Percentiles rank a stretch among this genome's conserved stretches.
Evolutionary conservation across 2,888 invertebrate genomes (phyloP).

Genomic region (Drosophila cognata): DNA sequence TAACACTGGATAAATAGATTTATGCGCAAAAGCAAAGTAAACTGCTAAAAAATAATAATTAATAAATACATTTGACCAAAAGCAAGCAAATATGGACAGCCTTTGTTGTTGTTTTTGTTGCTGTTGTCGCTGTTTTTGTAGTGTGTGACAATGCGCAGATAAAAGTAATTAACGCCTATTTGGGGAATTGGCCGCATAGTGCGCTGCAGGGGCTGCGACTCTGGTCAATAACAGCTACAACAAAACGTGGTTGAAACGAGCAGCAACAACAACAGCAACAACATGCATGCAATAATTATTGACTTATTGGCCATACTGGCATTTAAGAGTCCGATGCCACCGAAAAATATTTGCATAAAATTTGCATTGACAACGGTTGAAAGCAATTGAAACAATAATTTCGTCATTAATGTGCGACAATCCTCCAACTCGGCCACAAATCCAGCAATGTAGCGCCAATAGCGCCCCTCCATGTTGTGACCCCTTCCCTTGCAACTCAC

Average conservation of each 20-base stretch:
- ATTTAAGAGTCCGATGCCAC: slow-evolving; percentile 60
- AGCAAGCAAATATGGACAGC: slow-evolving; percentile 20
- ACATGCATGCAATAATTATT: slow-evolving; percentile 70
- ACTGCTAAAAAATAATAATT: slow-evolving; percentile 39
- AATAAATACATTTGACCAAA: slow-evolving; percentile 41
- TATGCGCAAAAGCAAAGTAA: slow-evolving; percentile 39
- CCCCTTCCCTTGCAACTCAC: not conserved
- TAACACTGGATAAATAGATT: slow-evolving; percentile 44
- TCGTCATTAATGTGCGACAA: slow-evolving; percentile 80
- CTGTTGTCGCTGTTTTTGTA: slow-evolving; percentile 30
- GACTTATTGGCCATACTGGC: slow-evolving; percentile 80
- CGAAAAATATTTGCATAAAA: slow-evolving; percentile 78
- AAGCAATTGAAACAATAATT: slow-evolving; percentile 82
- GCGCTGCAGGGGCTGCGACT: not conserved
- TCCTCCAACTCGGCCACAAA: slow-evolving; percentile 22
- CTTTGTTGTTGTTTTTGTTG: slow-evolving; percentile 30
- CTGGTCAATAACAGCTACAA: slow-evolving; percentile 36
- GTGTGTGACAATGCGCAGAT: slow-evolving; percentile 65
- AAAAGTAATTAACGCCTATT: slow-evolving; percentile 81
- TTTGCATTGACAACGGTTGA: slow-evolving; percentile 81
- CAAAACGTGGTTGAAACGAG: slow-evolving; percentile 18
- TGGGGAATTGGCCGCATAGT: slow-evolving; percentile 52
- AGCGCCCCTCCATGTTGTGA: slow-evolving; percentile 17
- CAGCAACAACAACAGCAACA: slow-evolving; percentile 18
- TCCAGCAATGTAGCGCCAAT: not conserved